Conservation (phyloP, 1,140 invertebrate genomes). For the Camponotus pennsylvanicus region DNA sequence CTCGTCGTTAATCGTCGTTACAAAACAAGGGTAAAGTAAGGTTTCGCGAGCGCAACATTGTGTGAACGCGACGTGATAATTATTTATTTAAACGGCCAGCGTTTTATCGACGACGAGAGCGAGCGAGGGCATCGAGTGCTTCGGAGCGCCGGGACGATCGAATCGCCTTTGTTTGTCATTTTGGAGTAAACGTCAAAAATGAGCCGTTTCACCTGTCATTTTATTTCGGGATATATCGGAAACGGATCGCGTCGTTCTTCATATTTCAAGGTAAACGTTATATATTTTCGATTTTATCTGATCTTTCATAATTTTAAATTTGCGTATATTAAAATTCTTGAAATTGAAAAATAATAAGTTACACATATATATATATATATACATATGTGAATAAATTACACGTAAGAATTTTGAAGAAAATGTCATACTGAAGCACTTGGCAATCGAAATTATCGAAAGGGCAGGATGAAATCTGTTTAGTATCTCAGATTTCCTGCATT, state of each 20-base stretch:
- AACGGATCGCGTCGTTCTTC: not conserved
- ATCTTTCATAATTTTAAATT: not conserved
- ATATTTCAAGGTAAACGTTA: not conserved
- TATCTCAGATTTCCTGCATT: not conserved
- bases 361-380: not conserved
- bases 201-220: not conserved
- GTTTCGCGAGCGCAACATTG: not conserved
- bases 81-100: conserved; percentile 39
- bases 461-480: not conserved
- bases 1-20: conserved; percentile 2
- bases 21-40: not conserved
- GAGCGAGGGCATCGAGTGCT: conserved; percentile 5
- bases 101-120: conserved; percentile 1
- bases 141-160: not conserved
- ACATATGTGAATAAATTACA: not conserved
- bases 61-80: conserved; percentile 3
- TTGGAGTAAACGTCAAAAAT: not conserved
- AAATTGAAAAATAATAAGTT: not conserved
- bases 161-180: not conserved
- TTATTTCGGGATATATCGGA: no score
- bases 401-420: not conserved
- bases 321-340: not conserved
- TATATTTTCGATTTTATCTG: not conserved
- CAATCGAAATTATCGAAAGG: not conserved
- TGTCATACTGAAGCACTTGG: not conserved